Evolutionary conservation across 2,888 invertebrate species (phyloP), one percentile per base, ranked within the genome.

Genomic region (Drosophila lutescens): DNA sequence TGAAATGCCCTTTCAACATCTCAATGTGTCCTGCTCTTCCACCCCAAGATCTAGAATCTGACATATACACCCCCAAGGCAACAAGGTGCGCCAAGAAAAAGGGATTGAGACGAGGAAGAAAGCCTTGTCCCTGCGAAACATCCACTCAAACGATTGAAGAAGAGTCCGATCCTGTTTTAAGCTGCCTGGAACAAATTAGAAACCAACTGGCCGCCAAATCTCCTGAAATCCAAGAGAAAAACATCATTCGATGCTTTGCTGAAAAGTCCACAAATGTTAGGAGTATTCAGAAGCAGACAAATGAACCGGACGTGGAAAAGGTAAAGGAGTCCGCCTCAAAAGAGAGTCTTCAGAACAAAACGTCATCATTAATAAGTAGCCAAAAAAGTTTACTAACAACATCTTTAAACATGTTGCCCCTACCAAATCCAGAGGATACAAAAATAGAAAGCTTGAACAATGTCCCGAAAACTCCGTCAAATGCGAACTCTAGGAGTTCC

Each of bases 121-220:
- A 34, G 3, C 0, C 2, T 4, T 40, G 13, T 38, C 32, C 32
- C 0, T 69, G 63, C 23, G 65, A 69, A 8, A 54, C 32, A 10
- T 43, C 65, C 1, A 69, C 69, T 36, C 69, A 69, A 65, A 69
- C 74, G 2, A 32, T 10, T 12, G 47, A 32, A 4, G n/a, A 36
- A 0, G 32, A 23, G 4, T 32, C 8, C 2, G 47, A 63, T 38
- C 49, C 49, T 9, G 36, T 66, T 12, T 13, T 66, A 8, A 7
- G 32, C 13, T 68, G 68, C 10, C 34, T 68, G 5, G 26, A 61
- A 9, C 40, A 73, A 13, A 62, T 73, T 2, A 32, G 20, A 17
- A n/a, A 51, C 26, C 50, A 72, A 15, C 50, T 73, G 6, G 8
- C 43, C 8, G 10, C 17, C 15, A 23, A 46, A 13, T 7, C 44